Evolutionary conservation across 2,113 vertebrate species (phyloP).

Genomic region (Chrysemys picta): DNA sequence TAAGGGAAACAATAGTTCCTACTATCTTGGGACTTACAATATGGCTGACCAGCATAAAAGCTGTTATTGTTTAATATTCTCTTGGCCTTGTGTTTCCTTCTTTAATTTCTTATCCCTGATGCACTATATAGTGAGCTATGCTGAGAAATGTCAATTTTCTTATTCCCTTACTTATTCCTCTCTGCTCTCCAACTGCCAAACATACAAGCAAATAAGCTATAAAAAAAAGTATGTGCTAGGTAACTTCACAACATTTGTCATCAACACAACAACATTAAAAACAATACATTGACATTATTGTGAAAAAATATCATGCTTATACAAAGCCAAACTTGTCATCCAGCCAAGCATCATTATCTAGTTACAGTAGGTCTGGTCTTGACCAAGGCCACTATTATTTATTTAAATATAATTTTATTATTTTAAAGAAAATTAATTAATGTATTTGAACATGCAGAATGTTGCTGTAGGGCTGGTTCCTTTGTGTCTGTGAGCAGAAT

Average conservation of each 20-base stretch:
- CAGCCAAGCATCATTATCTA: background rate
- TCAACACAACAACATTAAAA: background rate
- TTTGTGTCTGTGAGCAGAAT: background rate
- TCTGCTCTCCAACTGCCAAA: background rate
- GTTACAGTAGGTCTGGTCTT: background rate
- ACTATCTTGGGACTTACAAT: background rate
- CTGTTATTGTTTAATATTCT: background rate
- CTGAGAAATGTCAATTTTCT: background rate
- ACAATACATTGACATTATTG: background rate
- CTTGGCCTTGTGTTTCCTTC: background rate
- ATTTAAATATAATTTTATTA: conserved; percentile 11
- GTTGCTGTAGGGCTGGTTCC: background rate
- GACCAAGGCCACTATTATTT: background rate
- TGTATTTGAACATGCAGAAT: background rate
- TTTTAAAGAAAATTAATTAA: conserved; percentile 3
- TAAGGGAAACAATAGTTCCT: background rate
- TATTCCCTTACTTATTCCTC: background rate
- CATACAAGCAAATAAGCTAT: background rate
- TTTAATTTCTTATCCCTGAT: background rate
- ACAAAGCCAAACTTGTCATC: background rate
- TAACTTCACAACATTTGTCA: background rate
- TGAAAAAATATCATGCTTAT: background rate
- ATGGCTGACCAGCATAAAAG: background rate
- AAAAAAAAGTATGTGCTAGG: background rate
- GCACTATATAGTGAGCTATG: background rate